Conservation (phyloP, 2,888 invertebrate species). For the Caradrina clavipalpis region DNA sequence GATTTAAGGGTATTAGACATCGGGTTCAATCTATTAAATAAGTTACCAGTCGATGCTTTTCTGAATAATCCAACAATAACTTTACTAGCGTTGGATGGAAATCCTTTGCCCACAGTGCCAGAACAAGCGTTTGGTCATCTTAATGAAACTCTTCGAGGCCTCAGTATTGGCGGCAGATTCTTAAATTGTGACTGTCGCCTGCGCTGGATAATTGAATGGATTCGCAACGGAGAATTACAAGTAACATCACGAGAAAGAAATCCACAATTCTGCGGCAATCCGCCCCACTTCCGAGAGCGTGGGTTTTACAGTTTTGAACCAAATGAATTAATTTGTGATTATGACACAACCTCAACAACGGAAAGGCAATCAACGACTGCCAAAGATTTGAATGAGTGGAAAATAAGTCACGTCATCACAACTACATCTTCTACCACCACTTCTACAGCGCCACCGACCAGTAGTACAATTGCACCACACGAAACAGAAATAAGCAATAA, state of each 20-base stretch:
- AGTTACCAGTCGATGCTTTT: slow-evolving; percentile 95
- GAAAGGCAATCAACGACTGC: slow-evolving; percentile 69
- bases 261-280: slow-evolving; percentile 97
- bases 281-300: slow-evolving; percentile 94
- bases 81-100: slow-evolving; percentile 96
- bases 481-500: slow-evolving; percentile 67
- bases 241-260: slow-evolving; percentile 97
- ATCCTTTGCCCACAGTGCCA: slow-evolving; percentile 96
- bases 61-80: slow-evolving; percentile 96
- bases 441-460: slow-evolving; percentile 65
- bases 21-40: slow-evolving; percentile 97
- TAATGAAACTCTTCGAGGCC: slow-evolving; percentile 95
- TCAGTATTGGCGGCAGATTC: slow-evolving; percentile 97
- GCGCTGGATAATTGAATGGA: slow-evolving; percentile 98
- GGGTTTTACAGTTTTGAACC: slow-evolving; percentile 97
- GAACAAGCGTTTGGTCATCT: slow-evolving; percentile 94
- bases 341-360: slow-evolving; percentile 80
- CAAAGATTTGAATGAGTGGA: slow-evolving; percentile 71
- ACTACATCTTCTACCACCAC: slow-evolving; percentile 73
- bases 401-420: slow-evolving; percentile 74
- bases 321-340: slow-evolving; percentile 92
- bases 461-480: slow-evolving; percentile 73
- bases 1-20: slow-evolving; percentile 97
- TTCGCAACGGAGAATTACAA: slow-evolving; percentile 96
- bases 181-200: slow-evolving; percentile 97